Base-by-base conservation (phyloP, 2,888 invertebrate genomes). In the Pammene fasciana region DNA sequence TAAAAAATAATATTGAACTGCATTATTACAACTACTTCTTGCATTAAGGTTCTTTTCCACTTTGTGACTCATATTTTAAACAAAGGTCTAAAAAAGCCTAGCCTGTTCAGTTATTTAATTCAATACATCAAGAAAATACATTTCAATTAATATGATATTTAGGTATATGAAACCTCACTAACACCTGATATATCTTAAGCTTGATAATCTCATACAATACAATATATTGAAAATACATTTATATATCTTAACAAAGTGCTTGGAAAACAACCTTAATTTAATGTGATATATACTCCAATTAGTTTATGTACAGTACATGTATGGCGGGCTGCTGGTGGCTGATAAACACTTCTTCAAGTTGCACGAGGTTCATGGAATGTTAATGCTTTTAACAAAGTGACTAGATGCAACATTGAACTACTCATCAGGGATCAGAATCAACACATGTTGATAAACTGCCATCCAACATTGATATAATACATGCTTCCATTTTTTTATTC, bases 351-450 rank as follows among this genome's bases (percentile, higher is more conserved):
- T 87, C 86, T 78, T 86, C 79, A 84, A 85, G 82, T 85, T 86
- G 85, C 85, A 83, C 79, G 83, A 84, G 86, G 86, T 85, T 88
- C 83, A 87, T 92, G 91, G 91, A 92, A 92, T 92, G 91, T 92
- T 90, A 86, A 87, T 90, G 89, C 89, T 86, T 86, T 86, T 79
- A 78, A 80, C 77, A 79, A 82, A 82, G 81, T 84, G 86, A 86
- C 86, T 86, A 86, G 84, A 86, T 83, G 87, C 82, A 81, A 75
- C 79, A 84, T 82, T 84, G 82, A 76, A 79, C 74, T 66, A 8
- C 14, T 46, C 14, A 46, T 26, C 26, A 26, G 4, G 26, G 4
- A 26, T 4, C 26, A 26, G 26, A 26, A 26, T 26, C 26, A 26
- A 26, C 9, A 38, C 38, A 9, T 38, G 9, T 9, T 38, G 38